Conservation (phyloP, 2,888 invertebrate genomes). For the Ditula angustiorana region DNA sequence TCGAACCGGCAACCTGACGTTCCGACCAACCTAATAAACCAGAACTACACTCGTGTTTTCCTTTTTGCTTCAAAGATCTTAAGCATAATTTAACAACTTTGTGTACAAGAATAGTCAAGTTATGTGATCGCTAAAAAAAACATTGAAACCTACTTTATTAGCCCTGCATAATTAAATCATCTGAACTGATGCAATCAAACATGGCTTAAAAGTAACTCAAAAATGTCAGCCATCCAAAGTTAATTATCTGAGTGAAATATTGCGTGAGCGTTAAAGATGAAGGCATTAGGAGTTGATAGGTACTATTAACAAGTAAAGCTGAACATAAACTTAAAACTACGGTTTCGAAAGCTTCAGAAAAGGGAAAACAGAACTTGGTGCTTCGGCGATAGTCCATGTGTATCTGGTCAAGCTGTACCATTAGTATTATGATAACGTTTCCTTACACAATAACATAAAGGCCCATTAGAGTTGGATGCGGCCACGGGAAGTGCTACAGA, state of each 20-base stretch:
- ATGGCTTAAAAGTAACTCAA: too few species aligned
- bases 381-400: neutral
- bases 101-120: neutral
- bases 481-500: conserved; percentile 80
- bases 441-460: conserved; percentile 74
- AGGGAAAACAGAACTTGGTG: too few species aligned
- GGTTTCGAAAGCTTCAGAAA: too few species aligned
- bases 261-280: too few species aligned
- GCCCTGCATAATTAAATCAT: too few species aligned
- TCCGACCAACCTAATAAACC: conserved; percentile 73
- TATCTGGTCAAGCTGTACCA: conserved; percentile 6
- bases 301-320: neutral
- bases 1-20: conserved; percentile 51
- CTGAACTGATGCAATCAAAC: too few species aligned
- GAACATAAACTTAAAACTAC: conserved; percentile 1
- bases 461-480: conserved; percentile 79
- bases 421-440: conserved; percentile 56
- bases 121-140: too few species aligned
- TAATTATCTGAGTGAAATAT: too few species aligned
- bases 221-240: too few species aligned
- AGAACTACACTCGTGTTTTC: conserved; percentile 21
- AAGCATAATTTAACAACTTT: neutral
- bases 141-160: too few species aligned
- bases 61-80: neutral
- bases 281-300: neutral